Evolutionary conservation across 2,113 vertebrate species (phyloP).

Genomic region (Campylomormyrus tamandua): DNA sequence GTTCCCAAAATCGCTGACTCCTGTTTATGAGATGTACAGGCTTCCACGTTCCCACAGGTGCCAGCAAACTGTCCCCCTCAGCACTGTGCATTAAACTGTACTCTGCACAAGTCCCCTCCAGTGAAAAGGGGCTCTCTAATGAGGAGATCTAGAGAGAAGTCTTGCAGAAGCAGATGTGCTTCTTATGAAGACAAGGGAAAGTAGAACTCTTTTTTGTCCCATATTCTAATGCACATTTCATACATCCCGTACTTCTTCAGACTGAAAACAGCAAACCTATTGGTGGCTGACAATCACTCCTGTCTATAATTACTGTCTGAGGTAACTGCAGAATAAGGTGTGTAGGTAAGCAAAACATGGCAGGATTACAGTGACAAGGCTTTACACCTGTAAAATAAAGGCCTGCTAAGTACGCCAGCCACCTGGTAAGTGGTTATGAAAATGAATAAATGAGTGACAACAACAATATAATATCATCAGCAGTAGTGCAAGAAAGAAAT

Average conservation of each 20-base stretch:
- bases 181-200: conserved; percentile 52
- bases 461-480: neutral
- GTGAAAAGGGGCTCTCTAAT: neutral
- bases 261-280: neutral
- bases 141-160: conserved; percentile 52
- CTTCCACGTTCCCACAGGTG: neutral
- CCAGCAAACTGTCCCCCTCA: neutral
- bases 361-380: neutral
- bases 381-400: neutral
- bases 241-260: neutral
- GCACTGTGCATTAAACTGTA: neutral
- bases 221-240: neutral
- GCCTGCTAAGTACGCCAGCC: neutral
- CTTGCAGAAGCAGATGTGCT: conserved; percentile 57
- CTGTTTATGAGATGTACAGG: neutral
- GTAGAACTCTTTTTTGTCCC: conserved; percentile 37
- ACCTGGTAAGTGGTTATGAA: neutral
- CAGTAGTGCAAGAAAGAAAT: neutral
- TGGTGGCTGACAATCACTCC: neutral
- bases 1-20: neutral
- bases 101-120: neutral
- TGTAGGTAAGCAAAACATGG: neutral
- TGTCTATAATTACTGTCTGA: conserved; percentile 49
- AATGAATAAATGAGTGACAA: neutral
- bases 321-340: conserved; percentile 53